Evolutionary conservation across 1,140 invertebrate species (phyloP), one percentile per base, ranked within the genome.

Genomic region (Drosophila mauritiana): DNA sequence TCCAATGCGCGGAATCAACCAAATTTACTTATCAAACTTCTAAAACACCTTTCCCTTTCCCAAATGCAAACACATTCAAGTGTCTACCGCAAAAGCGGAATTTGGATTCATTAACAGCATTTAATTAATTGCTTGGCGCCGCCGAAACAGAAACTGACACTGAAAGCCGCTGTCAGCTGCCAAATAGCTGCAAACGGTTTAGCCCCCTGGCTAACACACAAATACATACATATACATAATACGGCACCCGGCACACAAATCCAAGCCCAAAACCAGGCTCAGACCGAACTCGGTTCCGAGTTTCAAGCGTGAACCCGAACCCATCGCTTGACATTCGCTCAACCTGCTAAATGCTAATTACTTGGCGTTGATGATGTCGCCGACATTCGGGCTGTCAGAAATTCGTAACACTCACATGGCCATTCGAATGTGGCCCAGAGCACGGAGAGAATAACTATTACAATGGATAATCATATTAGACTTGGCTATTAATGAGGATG

Each of bases 121-220:
- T 85, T 78, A 82, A 82, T 88, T 85, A 78, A 86, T 86, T 70
- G 82, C 63, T 77, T 77, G 40, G 57, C 46, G 68, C 64, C 81
- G 27, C 25, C 42, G 54, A 59, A 51, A 51, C 58, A 45, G 69
- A 80, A 68, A 73, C 62, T 58, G 68, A 54, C 62, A 68, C 62
- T 70, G 62, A 76, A 64, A 63, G 51, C 52, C 49, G 52, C 49
- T 61, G 73, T 55, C 74, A 69, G 51, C 73, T 54, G 48, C 48
- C 37, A 68, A 77, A 77, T 54, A 39, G 73, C 64, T 61, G 42
- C 51, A 63, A 62, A 65, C 51, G 55, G 40, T 63, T 40, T 31
- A n/a, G 65, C 75, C 74, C 55, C 53, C 49, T 17, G 43, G 75
- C 74, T 70, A 78, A 57, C 64, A 31, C 20, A 22, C 20, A 22